Conservation (phyloP, 2,113 vertebrate genomes). For the Corythornis vintsioides region DNA sequence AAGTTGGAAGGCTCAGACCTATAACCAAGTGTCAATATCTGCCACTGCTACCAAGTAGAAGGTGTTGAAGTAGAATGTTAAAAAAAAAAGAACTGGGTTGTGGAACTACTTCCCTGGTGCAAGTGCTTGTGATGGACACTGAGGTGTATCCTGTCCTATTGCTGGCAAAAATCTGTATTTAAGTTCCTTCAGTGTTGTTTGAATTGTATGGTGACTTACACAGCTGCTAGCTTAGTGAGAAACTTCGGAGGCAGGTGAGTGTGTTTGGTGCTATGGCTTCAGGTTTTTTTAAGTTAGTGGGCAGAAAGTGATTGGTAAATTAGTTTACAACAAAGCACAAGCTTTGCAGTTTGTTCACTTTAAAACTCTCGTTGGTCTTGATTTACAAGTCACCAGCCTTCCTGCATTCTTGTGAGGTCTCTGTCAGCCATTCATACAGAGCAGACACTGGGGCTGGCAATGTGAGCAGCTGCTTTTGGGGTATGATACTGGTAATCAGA, state of each 20-base stretch:
- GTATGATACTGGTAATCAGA: neutral
- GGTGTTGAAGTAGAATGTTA: neutral
- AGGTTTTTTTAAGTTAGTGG: neutral
- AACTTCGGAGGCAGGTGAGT: neutral
- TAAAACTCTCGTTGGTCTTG: neutral
- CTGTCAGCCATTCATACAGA: neutral
- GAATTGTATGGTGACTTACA: neutral
- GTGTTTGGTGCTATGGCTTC: neutral
- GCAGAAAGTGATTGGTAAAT: neutral
- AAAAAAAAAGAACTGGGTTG: neutral
- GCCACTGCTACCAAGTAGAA: neutral
- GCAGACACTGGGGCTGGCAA: neutral
- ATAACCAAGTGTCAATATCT: neutral
- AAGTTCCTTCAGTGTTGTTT: neutral
- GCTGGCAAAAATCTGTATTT: slow-evolving; percentile 21
- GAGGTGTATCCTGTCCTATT: neutral
- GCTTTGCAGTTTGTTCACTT: neutral
- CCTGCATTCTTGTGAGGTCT: neutral
- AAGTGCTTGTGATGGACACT: neutral
- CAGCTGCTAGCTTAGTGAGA: neutral
- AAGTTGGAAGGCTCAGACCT: neutral
- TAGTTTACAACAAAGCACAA: neutral
- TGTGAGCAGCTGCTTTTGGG: neutral
- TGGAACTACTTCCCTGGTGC: neutral
- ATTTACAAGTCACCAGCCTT: neutral